Base-by-base conservation (phyloP, 2,113 vertebrate genomes). In the Montifringilla adamsi region DNA sequence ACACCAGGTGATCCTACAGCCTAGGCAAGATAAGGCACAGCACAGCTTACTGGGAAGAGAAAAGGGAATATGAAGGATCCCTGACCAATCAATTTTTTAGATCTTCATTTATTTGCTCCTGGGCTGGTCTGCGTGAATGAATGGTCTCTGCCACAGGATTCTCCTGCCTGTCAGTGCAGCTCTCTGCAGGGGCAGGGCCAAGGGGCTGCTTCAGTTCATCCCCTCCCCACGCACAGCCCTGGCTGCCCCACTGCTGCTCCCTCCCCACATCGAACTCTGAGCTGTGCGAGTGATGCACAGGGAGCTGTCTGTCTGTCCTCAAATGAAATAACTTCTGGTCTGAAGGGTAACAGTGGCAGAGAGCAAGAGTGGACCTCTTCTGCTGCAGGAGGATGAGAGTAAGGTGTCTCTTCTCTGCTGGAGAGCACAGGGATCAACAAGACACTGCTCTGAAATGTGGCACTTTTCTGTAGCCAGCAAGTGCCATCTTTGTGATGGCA, bases 191-290 rank as follows among this genome's bases (percentile, higher is more conserved):
- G 53, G 28, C 60, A 88, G 75, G 73, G 41, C 53, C 67, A 56
- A 72, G 53, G 24, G 28, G 15, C 37, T 3, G 1, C 76, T 66
- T 11, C 72, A 24, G 44, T 33, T 72, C 1, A 2, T n/a, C 37
- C 39, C 53, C 39, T 84, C 75, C 37, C 37, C 6, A 14, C 17
- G 39, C 16, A 39, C 39, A 53, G 64, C 55, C 12, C 64, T 24
- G 52, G 19, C 52, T 63, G 21, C 50, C 31, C 33, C 70, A 10
- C 50, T 39, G 68, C 89, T 62, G 31, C 27, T 47, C 50, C 60
- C 14, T 46, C 16, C 20, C 17, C 3, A 0, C 8, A 1, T 15
- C 3, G 1, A n/a, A 20, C 66, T 39, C 59, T 39, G 41, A 81
- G 64, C 30, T 67, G 19, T 6, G 30, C n/a, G 4, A 39, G 1